Evolutionary conservation across 2,113 vertebrate species (phyloP), one percentile per base, ranked within the genome.

Genomic region (Malurus cyaneus): DNA sequence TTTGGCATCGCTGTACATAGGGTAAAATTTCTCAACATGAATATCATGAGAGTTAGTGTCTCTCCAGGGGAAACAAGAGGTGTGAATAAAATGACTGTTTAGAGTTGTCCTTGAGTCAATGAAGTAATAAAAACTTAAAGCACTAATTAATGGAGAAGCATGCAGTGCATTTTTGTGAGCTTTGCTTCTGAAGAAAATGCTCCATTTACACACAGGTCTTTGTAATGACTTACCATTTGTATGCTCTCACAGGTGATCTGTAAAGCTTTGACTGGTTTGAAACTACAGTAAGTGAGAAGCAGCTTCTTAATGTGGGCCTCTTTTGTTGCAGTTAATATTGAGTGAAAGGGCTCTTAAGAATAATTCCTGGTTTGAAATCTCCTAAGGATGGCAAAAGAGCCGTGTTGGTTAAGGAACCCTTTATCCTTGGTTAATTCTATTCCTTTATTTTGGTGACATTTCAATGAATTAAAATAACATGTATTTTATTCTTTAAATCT

Each of bases 161-260:
- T 1, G 0, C 2, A 0, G 1, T 81, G 32, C 3, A 52, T 80
- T 80, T 70, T 53, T 79, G n/a, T 67, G 71, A 78, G 15, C n/a
- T 79, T 19, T 3, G 5, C 39, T 88, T 71, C 47, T 83, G 56
- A 78, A 88, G 50, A 57, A 91, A 84, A 76, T 34, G n/a, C 21
- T 89, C 23, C 15, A 16, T 79, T 74, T 92, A 41, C 56, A 42
- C 5, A 1, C 12, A 74, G 24, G 10, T 80, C 39, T 78, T 23
- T 60, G 25, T 74, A 21, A 28, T 64, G 42, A 53, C 25, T 82
- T 84, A 11, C 20, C 10, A 10, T 10, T 6, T 57, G 8, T 49
- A 71, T 77, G 54, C 56, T 70, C 25, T 70, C 54, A 42, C 4
- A 61, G 34, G 12, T 76, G 19, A 19, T 53, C 36, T 86, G 26